Evolutionary conservation across 2,888 invertebrate genomes (phyloP), one percentile per base, ranked within the genome.

Genomic region (Euphydryas editha): DNA sequence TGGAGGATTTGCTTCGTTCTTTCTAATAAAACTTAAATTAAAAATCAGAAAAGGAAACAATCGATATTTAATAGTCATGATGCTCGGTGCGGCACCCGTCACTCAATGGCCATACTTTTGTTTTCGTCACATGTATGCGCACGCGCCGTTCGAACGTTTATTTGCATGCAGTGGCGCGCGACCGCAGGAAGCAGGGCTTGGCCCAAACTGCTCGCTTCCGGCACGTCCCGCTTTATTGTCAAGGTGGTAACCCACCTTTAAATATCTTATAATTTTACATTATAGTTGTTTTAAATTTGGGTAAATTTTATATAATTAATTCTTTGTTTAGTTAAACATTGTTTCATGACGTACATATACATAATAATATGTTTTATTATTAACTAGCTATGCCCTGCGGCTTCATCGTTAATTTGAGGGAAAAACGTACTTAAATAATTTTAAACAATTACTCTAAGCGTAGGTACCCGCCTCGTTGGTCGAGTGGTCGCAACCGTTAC

Each of bases 91-190:
- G 62, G 54, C 36, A 55, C 39, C 46, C 30, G 42, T 46, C 54
- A 57, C 42, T 30, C 36, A 37, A 30, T 20, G 37, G 20, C 13
- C 46, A 49, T 63, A 55, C 24, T 60, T 73, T 71, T 70, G 65
- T 72, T 79, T 79, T 79, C 75, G 78, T 82, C 80, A 84, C 83
- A 83, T 83, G 82, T 70, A 75, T 65, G 74, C 77, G 74, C 71
- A 73, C 74, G 78, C 70, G 73, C 69, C 75, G 72, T 72, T 72
- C 73, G 67, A 62, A 70, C 75, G 75, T 75, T 81, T 82, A 89
- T 92, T 92, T 88, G 88, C 88, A 90, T 91, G 83, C 91, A 87
- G 70, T 85, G 85, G 76, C 77, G 89, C 88, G 87, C 89, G 90
- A 87, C 88, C 85, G 81, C 78, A 88, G 92, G 91, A 91, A 86